phyloP scores from a whole-genome alignment of 2,113 vertebrate genomes.

The Psittacus erithacus region DNA sequence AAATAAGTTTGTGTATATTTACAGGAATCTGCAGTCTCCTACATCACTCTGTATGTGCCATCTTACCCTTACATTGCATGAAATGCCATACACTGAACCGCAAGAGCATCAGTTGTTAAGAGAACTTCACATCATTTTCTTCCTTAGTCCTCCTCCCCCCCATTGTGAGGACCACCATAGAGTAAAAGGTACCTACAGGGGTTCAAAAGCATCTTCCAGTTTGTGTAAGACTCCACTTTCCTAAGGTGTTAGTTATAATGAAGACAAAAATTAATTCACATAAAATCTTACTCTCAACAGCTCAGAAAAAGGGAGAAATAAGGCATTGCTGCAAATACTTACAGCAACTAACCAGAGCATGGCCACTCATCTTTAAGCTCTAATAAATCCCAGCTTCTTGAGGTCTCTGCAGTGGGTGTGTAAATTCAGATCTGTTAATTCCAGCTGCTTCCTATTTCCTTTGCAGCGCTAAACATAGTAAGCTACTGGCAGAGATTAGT shows the following conservation, averaged over 20 bases:
- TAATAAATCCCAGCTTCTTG: background rate
- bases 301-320: background rate
- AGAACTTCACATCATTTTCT: background rate
- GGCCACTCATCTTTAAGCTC: background rate
- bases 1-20: background rate
- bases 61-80: background rate
- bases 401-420: background rate
- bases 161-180: background rate
- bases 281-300: background rate
- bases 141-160: background rate
- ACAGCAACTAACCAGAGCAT: accelerated
- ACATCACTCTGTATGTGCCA: background rate
- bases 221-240: background rate
- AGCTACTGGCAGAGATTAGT: background rate
- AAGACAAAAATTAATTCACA: background rate
- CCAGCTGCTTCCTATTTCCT: background rate
- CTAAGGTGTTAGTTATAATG: background rate
- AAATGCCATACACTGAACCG: background rate
- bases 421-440: background rate
- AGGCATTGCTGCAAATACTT: background rate
- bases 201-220: background rate
- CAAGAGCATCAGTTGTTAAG: background rate
- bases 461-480: background rate
- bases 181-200: background rate
- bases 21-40: background rate